Conservation (phyloP, 2,797 vertebrate species). For the Oreochromis mossambicus region DNA sequence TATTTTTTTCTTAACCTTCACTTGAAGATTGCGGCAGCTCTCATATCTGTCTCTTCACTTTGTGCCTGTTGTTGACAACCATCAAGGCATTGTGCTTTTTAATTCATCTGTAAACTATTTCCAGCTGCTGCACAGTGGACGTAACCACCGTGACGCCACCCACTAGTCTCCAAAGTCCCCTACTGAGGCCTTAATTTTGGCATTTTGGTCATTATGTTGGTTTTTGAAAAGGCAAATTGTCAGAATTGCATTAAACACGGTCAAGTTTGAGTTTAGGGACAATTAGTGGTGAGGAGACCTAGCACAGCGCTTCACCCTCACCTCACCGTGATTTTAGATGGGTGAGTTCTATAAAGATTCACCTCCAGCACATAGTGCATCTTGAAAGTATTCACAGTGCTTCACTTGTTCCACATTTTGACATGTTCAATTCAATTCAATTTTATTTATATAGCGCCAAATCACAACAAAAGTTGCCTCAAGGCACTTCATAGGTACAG, state of each 20-base stretch:
- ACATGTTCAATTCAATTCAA: background rate
- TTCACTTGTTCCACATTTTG: background rate
- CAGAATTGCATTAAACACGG: background rate
- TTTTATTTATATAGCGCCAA: no score
- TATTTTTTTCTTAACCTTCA: background rate
- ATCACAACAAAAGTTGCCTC: no score
- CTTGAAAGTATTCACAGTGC: background rate
- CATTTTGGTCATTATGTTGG: background rate
- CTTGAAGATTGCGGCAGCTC: background rate
- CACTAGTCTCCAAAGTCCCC: background rate
- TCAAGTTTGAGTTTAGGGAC: background rate
- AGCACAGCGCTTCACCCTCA: background rate
- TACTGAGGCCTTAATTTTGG: background rate
- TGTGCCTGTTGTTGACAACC: background rate
- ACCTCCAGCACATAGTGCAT: background rate
- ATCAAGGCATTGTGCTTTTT: background rate
- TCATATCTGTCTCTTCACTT: background rate
- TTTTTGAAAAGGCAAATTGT: background rate
- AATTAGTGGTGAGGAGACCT: fast-evolving
- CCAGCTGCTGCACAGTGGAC: background rate
- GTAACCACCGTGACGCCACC: fast-evolving
- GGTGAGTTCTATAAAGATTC: background rate
- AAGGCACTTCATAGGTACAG: no score
- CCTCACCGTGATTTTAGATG: background rate
- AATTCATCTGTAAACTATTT: background rate